Base-by-base conservation (phyloP, 2,888 invertebrate species). In the Phorcus lineatus region DNA sequence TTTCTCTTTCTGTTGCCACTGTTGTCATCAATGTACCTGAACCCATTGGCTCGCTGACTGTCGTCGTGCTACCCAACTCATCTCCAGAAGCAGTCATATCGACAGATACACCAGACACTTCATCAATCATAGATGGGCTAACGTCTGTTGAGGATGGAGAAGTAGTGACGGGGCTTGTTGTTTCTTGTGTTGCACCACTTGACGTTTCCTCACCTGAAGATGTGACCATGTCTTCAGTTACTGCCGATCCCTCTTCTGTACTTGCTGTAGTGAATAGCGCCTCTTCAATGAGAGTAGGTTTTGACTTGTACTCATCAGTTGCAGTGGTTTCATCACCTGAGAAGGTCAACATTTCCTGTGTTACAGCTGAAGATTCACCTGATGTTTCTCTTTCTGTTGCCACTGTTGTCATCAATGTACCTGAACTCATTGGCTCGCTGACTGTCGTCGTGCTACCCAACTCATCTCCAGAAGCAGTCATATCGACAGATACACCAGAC, bases 1-100 rank as follows among this genome's bases (percentile, higher is more conserved):
- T 52, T 70, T 74, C 74, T 77, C 40, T 54, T 57, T 16, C 36
- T 55, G 52, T 19, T 67, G 74, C 76, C 67, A n/a, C 11, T 66
- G 53, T 16, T 36, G 67, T 81, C 36, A 77, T 36, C 36, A 36
- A 7, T 36, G 36, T 4, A 36, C 36, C 22, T 55, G 79, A 40
- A 13, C 55, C 16, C 24, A 22, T 31, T 55, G 77, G 1, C 19
- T 19, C 36, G 2, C 36, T 36, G 36, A 7, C 7, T 36, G 36
- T 36, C 4, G 2, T 36, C 7, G 36, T 36, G 36, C 36, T 36
- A 7, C 36, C 36, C 36, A 36, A 7, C 7, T 36, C 36, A 36
- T 36, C 36, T 36, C 36, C 36, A 36, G 36, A 36, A 7, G 36
- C 36, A 36, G 36, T 36, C 36, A 36, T 36, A 7, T 36, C 36